phyloP scores from a whole-genome alignment of 2,113 vertebrate genomes.

The Ptyas mucosa region DNA sequence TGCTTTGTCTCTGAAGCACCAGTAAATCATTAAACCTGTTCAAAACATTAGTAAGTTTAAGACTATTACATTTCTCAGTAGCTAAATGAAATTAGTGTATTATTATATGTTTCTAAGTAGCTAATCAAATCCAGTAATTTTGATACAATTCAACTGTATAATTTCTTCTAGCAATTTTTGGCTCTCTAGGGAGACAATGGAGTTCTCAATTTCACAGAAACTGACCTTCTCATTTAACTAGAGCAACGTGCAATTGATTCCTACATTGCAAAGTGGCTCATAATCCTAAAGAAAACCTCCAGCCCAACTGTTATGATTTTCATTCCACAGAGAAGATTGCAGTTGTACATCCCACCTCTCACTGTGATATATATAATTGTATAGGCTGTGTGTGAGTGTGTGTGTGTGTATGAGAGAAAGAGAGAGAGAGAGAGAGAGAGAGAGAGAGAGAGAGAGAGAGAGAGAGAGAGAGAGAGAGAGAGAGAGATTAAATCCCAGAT shows the following conservation, averaged over 20 bases:
- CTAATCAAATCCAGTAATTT: background rate
- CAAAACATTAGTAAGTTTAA: background rate
- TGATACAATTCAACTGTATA: background rate
- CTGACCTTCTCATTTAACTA: background rate
- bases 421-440: background rate
- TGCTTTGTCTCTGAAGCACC: constrained; percentile 12
- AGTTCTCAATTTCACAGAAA: background rate
- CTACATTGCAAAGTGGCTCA: background rate
- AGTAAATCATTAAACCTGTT: constrained; percentile 37
- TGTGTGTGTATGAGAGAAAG: background rate
- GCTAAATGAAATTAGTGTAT: background rate
- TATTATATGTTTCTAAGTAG: background rate
- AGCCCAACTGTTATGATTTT: background rate
- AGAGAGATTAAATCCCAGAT: background rate
- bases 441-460: background rate
- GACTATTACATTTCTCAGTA: background rate
- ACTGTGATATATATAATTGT: background rate
- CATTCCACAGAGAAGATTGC: background rate
- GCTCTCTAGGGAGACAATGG: background rate
- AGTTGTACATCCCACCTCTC: background rate
- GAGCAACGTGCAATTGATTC: background rate
- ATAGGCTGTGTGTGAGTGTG: background rate
- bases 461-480: background rate
- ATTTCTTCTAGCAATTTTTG: background rate
- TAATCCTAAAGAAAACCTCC: background rate